Percentiles rank a stretch among this genome's conserved stretches.
phyloP scores from a whole-genome alignment of 2,888 invertebrate species.

The Actias luna region DNA sequence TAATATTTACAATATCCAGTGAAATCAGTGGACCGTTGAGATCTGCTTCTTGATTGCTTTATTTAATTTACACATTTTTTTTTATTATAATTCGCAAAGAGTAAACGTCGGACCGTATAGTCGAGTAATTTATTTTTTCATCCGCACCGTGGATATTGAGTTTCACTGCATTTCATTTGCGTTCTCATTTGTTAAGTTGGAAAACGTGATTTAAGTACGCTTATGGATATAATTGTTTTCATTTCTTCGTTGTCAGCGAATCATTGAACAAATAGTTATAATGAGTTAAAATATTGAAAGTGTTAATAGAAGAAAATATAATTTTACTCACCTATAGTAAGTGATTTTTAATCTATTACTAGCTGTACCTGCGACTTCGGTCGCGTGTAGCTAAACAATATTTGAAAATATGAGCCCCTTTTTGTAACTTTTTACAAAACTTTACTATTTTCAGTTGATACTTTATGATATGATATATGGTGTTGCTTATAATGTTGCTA shows the following conservation, averaged over 20 bases:
- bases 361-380: too few species aligned
- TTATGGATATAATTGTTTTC: background rate
- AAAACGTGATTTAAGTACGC: background rate
- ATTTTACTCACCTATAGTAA: background rate
- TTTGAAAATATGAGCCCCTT: too few species aligned
- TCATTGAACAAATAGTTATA: background rate
- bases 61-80: slow-evolving; percentile 68
- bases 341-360: too few species aligned
- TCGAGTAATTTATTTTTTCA: slow-evolving; percentile 46
- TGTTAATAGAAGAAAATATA: background rate
- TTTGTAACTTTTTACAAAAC: too few species aligned
- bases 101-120: slow-evolving; percentile 40
- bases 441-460: too few species aligned
- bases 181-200: slow-evolving; percentile 8
- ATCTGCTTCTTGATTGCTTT: slow-evolving; percentile 65
- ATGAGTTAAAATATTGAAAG: background rate
- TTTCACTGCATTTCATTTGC: slow-evolving; percentile 29
- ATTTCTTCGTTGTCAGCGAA: background rate
- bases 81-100: slow-evolving; percentile 37
- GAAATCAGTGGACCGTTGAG: slow-evolving; percentile 51
- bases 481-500: too few species aligned
- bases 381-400: too few species aligned
- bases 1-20: slow-evolving; percentile 56
- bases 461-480: too few species aligned
- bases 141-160: slow-evolving; percentile 30